Conservation (phyloP, 2,113 vertebrate species). For the Eurystomus gularis region DNA sequence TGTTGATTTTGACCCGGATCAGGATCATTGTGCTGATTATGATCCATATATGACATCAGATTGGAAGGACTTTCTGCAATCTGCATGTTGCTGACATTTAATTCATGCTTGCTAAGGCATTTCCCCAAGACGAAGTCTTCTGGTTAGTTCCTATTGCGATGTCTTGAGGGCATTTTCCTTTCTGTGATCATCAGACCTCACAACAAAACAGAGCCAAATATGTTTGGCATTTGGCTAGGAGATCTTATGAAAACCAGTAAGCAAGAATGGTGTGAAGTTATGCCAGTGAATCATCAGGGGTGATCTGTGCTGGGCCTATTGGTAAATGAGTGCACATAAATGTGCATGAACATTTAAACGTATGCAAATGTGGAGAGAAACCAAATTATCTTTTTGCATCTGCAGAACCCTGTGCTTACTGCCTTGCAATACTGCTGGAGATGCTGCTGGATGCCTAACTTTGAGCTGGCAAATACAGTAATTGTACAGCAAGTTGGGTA, state of each 20-base stretch:
- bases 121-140: slow-evolving; percentile 57
- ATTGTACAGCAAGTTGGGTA: neutral
- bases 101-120: slow-evolving; percentile 26
- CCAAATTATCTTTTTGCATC: neutral
- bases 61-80: neutral
- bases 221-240: slow-evolving; percentile 44
- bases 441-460: neutral
- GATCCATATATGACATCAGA: slow-evolving; percentile 4
- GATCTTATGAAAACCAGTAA: neutral
- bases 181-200: slow-evolving; percentile 47
- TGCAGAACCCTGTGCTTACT: neutral
- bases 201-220: slow-evolving; percentile 39
- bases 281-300: neutral
- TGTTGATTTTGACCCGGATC: slow-evolving; percentile 1
- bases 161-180: slow-evolving; percentile 44
- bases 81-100: slow-evolving; percentile 7
- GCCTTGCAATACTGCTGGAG: neutral
- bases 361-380: neutral
- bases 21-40: neutral
- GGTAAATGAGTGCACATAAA: neutral
- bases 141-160: slow-evolving; percentile 6
- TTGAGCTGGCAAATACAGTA: neutral
- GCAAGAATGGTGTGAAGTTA: neutral
- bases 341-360: neutral
- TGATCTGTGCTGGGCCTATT: neutral